Conservation (phyloP, 1,140 invertebrate species). For the Antheraea mylitta region DNA sequence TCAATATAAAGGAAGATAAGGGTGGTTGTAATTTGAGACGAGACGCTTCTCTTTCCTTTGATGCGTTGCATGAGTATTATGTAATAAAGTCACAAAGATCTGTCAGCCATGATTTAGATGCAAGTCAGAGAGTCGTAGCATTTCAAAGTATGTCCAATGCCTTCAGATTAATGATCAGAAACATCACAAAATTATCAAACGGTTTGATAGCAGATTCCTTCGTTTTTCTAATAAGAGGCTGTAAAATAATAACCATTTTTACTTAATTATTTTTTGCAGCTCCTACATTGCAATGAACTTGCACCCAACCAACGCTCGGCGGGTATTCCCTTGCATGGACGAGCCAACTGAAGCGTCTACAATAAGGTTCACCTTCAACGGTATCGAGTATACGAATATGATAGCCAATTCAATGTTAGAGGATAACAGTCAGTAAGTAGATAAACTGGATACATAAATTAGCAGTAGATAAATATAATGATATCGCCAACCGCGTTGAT, state of each 20-base stretch:
- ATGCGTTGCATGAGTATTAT: too few species aligned
- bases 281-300: slow-evolving; percentile 89
- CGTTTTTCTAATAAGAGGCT: neutral
- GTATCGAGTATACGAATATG: slow-evolving; percentile 40
- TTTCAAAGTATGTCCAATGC: too few species aligned
- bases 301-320: slow-evolving; percentile 89
- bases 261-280: slow-evolving; percentile 56
- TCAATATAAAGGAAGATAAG: too few species aligned
- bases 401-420: slow-evolving; percentile 43
- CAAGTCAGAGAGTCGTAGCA: too few species aligned
- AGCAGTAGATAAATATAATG: neutral
- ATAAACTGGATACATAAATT: neutral
- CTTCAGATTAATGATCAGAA: too few species aligned
- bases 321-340: slow-evolving; percentile 95
- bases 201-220: neutral
- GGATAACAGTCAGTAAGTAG: slow-evolving; percentile 47
- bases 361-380: slow-evolving; percentile 48
- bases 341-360: slow-evolving; percentile 81
- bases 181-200: too few species aligned
- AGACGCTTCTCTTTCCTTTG: too few species aligned
- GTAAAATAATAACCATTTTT: neutral
- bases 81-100: too few species aligned
- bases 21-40: too few species aligned
- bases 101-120: too few species aligned
- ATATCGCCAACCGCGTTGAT: neutral